phyloP scores from a whole-genome alignment of 1,140 invertebrate species.

The Sycobia sp. region DNA sequence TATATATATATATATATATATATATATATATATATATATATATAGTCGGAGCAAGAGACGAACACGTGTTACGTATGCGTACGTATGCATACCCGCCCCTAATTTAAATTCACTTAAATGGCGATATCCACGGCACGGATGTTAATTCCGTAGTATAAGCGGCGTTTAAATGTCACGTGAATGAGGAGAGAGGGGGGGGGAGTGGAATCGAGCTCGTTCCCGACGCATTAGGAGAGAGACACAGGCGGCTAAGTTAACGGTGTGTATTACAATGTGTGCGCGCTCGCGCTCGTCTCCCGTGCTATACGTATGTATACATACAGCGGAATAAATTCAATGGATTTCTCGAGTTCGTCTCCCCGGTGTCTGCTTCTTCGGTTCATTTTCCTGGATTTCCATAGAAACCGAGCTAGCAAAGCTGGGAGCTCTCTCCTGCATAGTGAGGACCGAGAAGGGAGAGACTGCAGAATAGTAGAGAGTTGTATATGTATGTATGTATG shows the following conservation, averaged over 20 bases:
- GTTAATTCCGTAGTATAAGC: conserved; percentile 2
- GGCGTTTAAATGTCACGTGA: conserved; percentile 1
- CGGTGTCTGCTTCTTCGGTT: conserved; percentile 7
- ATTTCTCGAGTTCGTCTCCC: conserved; percentile 3
- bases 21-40: too few species aligned
- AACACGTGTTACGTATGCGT: too few species aligned
- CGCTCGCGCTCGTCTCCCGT: not conserved
- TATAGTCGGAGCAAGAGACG: too few species aligned
- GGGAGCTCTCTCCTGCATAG: not conserved
- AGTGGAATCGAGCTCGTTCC: conserved; percentile 3
- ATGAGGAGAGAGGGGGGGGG: too few species aligned
- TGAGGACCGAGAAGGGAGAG: not conserved
- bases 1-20: too few species aligned
- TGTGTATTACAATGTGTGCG: conserved; percentile 2
- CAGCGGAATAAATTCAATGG: conserved; percentile 24
- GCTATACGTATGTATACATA: too few species aligned
- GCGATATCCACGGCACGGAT: conserved; percentile 4
- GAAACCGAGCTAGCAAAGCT: conserved; percentile 21
- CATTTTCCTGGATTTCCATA: conserved; percentile 24
- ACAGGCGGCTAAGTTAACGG: conserved; percentile 16
- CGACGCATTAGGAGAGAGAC: not conserved
- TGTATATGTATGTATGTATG: too few species aligned
- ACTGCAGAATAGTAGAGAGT: not conserved
- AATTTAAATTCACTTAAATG: conserved; percentile 16
- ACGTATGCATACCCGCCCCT: too few species aligned